Conservation (phyloP, 2,113 vertebrate species). For the Pseudolaguvia tuberculata region DNA sequence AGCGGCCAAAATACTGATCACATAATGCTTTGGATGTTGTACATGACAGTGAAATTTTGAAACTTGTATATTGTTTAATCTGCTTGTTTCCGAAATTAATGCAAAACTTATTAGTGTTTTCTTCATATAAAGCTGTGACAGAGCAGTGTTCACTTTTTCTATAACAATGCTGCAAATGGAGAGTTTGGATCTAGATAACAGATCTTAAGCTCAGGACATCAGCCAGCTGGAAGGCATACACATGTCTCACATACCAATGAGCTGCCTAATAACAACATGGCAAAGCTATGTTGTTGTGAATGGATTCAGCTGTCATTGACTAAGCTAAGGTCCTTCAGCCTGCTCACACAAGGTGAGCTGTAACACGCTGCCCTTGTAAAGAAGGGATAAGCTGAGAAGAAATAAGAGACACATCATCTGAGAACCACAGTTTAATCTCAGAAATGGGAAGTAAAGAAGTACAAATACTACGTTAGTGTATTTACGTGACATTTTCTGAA, state of each 20-base stretch:
- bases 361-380: constrained; percentile 1
- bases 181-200: constrained; percentile 57
- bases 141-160: constrained; percentile 48
- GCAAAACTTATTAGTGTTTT: constrained; percentile 30
- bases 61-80: background rate
- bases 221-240: constrained; percentile 60
- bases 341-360: constrained; percentile 38
- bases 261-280: constrained; percentile 58
- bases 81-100: constrained; percentile 3
- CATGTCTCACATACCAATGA: constrained; percentile 54
- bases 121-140: background rate
- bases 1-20: constrained; percentile 21
- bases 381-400: constrained; percentile 39
- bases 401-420: constrained; percentile 36
- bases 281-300: constrained; percentile 59
- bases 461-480: too few relatives aligned
- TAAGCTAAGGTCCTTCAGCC: constrained; percentile 35
- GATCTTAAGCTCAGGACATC: constrained; percentile 52
- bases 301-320: constrained; percentile 52
- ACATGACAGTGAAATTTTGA: background rate
- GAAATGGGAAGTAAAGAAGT: too few relatives aligned
- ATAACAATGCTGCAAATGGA: constrained; percentile 47
- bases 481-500: too few relatives aligned
- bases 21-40: background rate
- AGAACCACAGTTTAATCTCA: constrained; percentile 31